phyloP scores from a whole-genome alignment of 2,888 invertebrate genomes.

The Podotricha telesiphe region DNA sequence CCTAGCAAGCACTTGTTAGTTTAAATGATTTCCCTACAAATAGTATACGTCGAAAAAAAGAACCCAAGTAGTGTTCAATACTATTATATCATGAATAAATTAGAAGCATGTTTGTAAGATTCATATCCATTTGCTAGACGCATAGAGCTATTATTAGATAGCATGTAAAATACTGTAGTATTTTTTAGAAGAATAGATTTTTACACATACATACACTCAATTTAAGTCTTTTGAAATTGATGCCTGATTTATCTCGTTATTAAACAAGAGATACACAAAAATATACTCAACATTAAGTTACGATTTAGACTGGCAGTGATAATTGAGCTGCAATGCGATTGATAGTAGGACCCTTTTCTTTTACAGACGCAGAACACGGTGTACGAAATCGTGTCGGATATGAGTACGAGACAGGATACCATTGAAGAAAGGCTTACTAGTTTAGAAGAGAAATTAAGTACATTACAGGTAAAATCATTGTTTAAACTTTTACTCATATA shows the following conservation, averaged over 20 bases:
- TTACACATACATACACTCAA: slow-evolving; percentile 10
- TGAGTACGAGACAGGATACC: slow-evolving; percentile 96
- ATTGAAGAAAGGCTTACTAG: slow-evolving; percentile 96
- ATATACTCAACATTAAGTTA: slow-evolving; percentile 55
- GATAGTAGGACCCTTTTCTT: slow-evolving; percentile 83
- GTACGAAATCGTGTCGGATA: slow-evolving; percentile 98
- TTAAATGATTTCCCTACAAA: background rate
- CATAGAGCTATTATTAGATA: slow-evolving; percentile 44
- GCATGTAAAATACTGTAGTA: slow-evolving; percentile 28
- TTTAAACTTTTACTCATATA: no score
- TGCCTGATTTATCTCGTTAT: no score
- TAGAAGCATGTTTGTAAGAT: slow-evolving; percentile 37
- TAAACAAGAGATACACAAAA: slow-evolving; percentile 36
- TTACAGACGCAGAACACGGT: slow-evolving; percentile 98
- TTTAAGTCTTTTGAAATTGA: background rate
- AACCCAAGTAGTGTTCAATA: background rate
- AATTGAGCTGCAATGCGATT: slow-evolving; percentile 79
- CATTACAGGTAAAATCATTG: slow-evolving; percentile 92
- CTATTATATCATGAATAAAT: slow-evolving; percentile 9
- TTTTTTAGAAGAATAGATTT: slow-evolving; percentile 3
- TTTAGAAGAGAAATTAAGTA: slow-evolving; percentile 95
- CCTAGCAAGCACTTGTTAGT: slow-evolving; percentile 56
- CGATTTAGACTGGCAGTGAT: slow-evolving; percentile 64
- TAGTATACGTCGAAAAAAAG: background rate
- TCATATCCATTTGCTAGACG: slow-evolving; percentile 50